Evolutionary conservation across 2,888 invertebrate species (phyloP).

Genomic region (Zaprionus lineosus): DNA sequence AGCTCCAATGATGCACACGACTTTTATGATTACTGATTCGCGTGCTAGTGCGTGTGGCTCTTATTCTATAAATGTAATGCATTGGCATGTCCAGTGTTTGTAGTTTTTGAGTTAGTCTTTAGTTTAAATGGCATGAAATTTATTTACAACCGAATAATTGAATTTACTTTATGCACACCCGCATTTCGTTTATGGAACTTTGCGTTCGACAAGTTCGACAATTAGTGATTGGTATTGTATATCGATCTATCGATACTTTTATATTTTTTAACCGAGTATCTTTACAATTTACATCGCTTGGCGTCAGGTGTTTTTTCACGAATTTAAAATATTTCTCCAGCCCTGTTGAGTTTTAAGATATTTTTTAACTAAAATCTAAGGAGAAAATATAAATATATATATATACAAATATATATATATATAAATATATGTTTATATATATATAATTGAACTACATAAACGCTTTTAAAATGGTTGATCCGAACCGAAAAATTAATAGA

Average conservation of each 20-base stretch:
- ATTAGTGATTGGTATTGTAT: background rate
- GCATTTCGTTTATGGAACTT: slow-evolving; percentile 34
- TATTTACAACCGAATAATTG: slow-evolving; percentile 25
- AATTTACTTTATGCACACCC: slow-evolving; percentile 13
- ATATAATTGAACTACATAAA: background rate
- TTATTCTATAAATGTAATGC: slow-evolving; percentile 12
- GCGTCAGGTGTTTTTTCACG: background rate
- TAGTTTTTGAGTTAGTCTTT: slow-evolving; percentile 1
- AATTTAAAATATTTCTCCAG: background rate
- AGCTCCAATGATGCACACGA: slow-evolving; percentile 31
- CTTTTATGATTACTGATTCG: slow-evolving; percentile 18
- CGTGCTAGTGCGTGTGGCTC: slow-evolving; percentile 23
- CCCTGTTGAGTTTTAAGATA: background rate
- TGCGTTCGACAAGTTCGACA: slow-evolving; percentile 1
- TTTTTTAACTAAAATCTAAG: background rate
- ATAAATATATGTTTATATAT: too few species aligned
- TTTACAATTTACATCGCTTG: background rate
- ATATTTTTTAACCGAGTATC: slow-evolving; percentile 3
- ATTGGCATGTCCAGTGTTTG: slow-evolving; percentile 48
- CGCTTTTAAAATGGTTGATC: slow-evolving; percentile 81
- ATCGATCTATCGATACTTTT: slow-evolving; percentile 12
- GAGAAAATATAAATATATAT: too few species aligned
- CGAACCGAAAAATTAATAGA: slow-evolving; percentile 83
- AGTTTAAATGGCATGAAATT: slow-evolving; percentile 22
- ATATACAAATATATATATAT: too few species aligned